Evolutionary conservation across 2,113 vertebrate species (phyloP), one percentile per base, ranked within the genome.

Genomic region (Tinamus guttatus): DNA sequence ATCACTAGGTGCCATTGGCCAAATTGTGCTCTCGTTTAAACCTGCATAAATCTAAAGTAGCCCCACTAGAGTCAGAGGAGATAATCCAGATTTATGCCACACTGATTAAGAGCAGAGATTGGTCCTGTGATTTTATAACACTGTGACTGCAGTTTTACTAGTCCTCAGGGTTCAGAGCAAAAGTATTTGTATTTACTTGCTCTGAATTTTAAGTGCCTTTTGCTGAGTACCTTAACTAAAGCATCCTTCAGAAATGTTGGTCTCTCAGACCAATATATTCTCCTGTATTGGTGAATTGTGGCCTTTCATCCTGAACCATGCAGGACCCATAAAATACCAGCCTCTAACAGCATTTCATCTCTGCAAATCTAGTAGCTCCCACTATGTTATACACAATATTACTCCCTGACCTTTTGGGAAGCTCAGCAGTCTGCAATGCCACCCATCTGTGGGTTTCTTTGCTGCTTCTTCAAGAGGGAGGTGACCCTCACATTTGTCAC

Each of bases 161-260:
- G 70, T 82, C 70, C 16, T 69, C 79, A 34, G 9, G 14, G 30
- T 36, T 3, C 52, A 89, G 32, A 84, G 7, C 28, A 82, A 15
- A 87, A 38, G 10, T 82, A 76, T 77, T 85, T 91, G 8, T 79
- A 58, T 89, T 93, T 83, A 80, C 51, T 87, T 74, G 28, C 18
- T 65, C 59, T 82, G 78, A 94, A 63, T 82, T 84, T 94, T 80
- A 90, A 85, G 41, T 63, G 16, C 34, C 45, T 89, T 93, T 94
- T 82, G 6, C 63, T 82, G 43, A 30, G 32, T 81, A 32, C 18
- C 7, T 79, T 80, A 78, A 89, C 30, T n/a, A 51, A 91, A 85
- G 36, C 30, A 45, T 18, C 45, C 41, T 69, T n/a, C 27, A 67
- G 49, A 63, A 85, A 10, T 3, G 40, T 76, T 38, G 40, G 24